Conservation (phyloP, 2,113 vertebrate species). For the Lepidothrix coronata region DNA sequence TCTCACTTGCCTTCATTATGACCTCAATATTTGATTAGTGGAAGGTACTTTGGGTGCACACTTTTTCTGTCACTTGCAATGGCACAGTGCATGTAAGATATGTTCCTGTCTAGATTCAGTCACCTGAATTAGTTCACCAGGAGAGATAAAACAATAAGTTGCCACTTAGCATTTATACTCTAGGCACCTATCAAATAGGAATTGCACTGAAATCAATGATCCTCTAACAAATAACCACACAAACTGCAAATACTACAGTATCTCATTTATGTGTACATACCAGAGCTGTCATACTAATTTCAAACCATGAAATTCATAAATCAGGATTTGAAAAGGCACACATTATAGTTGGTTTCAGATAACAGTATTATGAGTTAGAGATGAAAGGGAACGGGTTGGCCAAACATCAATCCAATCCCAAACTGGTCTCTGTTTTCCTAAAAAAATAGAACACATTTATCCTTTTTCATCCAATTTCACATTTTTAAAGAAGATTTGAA, state of each 20-base stretch:
- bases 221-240: neutral
- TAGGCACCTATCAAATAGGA: neutral
- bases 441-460: neutral
- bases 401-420: slow-evolving; percentile 38
- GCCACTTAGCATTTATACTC: neutral
- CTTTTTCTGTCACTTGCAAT: neutral
- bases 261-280: neutral
- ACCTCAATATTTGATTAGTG: neutral
- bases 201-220: neutral
- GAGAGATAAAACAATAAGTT: neutral
- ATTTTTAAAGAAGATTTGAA: slow-evolving; percentile 23
- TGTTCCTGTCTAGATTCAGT: neutral
- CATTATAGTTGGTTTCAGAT: slow-evolving; percentile 42
- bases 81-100: neutral
- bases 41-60: neutral
- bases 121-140: neutral
- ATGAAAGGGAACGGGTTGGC: slow-evolving; percentile 51
- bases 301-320: slow-evolving; percentile 14
- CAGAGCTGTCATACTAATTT: slow-evolving; percentile 39
- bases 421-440: neutral
- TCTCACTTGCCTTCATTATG: neutral
- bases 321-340: slow-evolving; percentile 43
- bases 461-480: slow-evolving; percentile 32
- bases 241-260: neutral
- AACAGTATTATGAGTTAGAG: slow-evolving; percentile 44